Base-by-base conservation (phyloP, 92 coral and sea anemone species). In the Desmophyllum pertusum region DNA sequence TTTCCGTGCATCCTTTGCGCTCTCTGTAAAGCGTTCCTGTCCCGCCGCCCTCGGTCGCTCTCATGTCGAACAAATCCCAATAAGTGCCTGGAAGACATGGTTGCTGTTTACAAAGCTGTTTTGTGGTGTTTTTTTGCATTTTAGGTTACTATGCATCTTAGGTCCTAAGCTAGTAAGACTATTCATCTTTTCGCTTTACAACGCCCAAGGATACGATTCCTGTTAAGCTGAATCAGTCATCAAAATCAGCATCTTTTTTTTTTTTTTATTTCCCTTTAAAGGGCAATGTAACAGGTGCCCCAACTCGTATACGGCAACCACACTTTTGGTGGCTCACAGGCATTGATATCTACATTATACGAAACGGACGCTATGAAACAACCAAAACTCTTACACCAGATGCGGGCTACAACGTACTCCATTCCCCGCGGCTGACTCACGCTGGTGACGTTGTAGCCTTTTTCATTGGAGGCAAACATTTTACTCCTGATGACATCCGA, bases 271-370 rank as follows among this genome's bases (percentile, higher is more conserved):
- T n/a, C n/a, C n/a, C n/a, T n/a, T n/a, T n/a, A n/a, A n/a, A n/a
- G n/a, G 15, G 89, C 89, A 3, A 77, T 46, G 19, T 45, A n/a
- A 39, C 9, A 23, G 75, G 1, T 10, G 17, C n/a, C n/a, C n/a
- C 19, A 13, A 2, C 21, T 42, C 40, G 29, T n/a, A n/a, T 65
- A 67, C 69, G 94, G 94, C n/a, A n/a, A 35, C 94, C 94, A n/a
- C 7, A 84, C 87, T 13, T 91, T 91, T 83, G 94, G 94, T n/a
- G n/a, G n/a, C n/a, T 38, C 31, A 33, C 11, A 88, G 88, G 0
- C 81, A 80, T 31, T 89, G n/a, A 87, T 23, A 70, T 90, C 18
- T 50, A 39, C 29, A n/a, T n/a, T n/a, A 73, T 87, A 33, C 13
- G 50, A 3, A 37, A 87, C 65, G n/a, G 11, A 62, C 23, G 87